Evolutionary conservation across 2,797 vertebrate genomes (phyloP), one percentile per base, ranked within the genome.

Genomic region (Acropternis orthonyx): DNA sequence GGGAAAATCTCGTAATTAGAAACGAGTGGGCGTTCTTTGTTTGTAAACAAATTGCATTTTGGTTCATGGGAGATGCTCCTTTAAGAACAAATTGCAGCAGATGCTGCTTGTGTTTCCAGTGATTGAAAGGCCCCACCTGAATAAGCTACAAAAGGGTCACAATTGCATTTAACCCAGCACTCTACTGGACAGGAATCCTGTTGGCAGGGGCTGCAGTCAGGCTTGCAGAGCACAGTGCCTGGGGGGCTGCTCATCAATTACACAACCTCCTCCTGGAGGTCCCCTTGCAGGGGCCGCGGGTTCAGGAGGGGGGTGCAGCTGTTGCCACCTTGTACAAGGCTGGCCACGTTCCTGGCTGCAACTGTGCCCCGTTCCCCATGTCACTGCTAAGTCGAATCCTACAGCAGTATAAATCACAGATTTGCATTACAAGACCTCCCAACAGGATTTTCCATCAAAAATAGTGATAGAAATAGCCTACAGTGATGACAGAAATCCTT

Each of bases 41-140:
- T 96, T 92, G 94, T 80, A 92, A 95, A 96, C 78, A 96, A 95
- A 93, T 21, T 76, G 71, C 67, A 77, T 94, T 95, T 91, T 90
- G 89, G 59, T 92, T 94, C 83, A 95, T 58, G 91, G 92, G 91
- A 94, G 91, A 93, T 74, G 88, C 85, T 94, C 71, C 88, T 90
- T 96, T 94, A 96, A 96, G 85, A 93, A 93, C 54, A 86, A 86
- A 93, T 79, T 65, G 81, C 80, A 96, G 88, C 94, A 97, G 94
- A 95, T 92, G 91, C 74, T 79, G 76, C 63, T 44, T 74, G 56
- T 83, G 68, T 41, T 96, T 55, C 44, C 71, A 71, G 55, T 86
- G 93, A 95, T 19, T 90, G 85, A 95, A 95, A 93, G 71, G 85
- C 67, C 74, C 80, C 95, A 95, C 95, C 96, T 95, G 95, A 94